Conservation (phyloP, 2,113 vertebrate species). For the Periophthalmodon schlosseri region DNA sequence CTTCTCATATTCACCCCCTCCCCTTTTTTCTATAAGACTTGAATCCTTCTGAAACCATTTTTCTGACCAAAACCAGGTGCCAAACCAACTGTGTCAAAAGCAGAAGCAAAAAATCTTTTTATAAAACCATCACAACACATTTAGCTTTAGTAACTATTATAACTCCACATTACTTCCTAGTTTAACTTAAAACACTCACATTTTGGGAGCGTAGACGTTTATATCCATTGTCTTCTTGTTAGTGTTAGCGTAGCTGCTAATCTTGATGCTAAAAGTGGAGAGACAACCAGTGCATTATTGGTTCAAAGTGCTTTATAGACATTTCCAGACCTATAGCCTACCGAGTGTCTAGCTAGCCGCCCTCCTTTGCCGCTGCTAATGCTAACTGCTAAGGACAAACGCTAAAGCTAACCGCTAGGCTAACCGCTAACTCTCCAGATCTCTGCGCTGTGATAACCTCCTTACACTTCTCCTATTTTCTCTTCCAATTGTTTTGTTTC, state of each 20-base stretch:
- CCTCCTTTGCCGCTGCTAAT: conserved; percentile 2
- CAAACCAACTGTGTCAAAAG: conserved; percentile 66
- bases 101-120: conserved; percentile 45
- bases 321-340: conserved; percentile 13
- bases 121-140: conserved; percentile 16
- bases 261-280: conserved; percentile 21
- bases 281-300: conserved; percentile 63
- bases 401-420: not conserved
- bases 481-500: conserved; percentile 60
- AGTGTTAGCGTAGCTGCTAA: conserved; percentile 29
- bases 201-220: not conserved
- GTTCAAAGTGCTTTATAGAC: conserved; percentile 75
- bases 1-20: conserved; percentile 21
- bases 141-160: not conserved
- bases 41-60: conserved; percentile 8
- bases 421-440: conserved; percentile 30
- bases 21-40: not conserved
- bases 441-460: conserved; percentile 56
- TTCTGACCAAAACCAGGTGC: conserved; percentile 64
- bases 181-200: not conserved
- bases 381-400: not conserved
- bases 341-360: not conserved
- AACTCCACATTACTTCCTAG: not conserved
- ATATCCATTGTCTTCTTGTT: not conserved
- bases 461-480: conserved; percentile 46